phyloP scores from a whole-genome alignment of 2,113 vertebrate genomes.

The Microcebus murinus region DNA sequence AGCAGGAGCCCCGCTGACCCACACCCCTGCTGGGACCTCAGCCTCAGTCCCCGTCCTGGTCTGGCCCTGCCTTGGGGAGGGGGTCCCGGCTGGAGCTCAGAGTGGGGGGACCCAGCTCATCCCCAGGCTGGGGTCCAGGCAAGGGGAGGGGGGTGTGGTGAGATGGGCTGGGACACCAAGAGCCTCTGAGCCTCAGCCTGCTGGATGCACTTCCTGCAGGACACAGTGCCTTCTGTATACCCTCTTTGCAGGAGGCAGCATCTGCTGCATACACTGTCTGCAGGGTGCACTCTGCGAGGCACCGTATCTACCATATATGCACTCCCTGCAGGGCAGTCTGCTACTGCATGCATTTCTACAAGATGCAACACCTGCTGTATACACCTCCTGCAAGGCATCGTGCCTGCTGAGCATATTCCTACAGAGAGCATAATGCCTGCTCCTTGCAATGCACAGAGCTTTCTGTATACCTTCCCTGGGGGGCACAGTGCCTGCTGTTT shows the following conservation, averaged over 20 bases:
- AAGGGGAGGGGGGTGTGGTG: not conserved
- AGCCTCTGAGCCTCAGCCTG: not conserved
- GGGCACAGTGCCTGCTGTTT: not conserved
- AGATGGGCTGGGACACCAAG: not conserved
- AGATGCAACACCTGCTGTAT: not conserved
- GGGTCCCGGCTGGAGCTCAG: not conserved
- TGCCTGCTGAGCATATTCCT: not conserved
- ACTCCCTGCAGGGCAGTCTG: not conserved
- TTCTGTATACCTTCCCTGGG: not conserved
- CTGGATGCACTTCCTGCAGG: not conserved
- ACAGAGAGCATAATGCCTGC: not conserved
- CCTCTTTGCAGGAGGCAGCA: not conserved
- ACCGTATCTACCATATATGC: not conserved
- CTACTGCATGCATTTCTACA: not conserved
- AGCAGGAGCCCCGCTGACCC: not conserved
- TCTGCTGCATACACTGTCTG: not conserved
- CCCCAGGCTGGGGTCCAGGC: not conserved
- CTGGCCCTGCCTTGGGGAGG: not conserved
- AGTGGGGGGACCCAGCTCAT: not conserved
- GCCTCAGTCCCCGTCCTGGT: accelerated
- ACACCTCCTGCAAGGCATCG: too few relatives aligned
- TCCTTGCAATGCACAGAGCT: not conserved
- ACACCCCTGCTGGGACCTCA: accelerated
- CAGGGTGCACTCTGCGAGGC: not conserved
- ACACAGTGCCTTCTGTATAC: not conserved